Evolutionary conservation across 1,140 invertebrate species (phyloP).

Genomic region (Pachyrhynchus sulphureomaculatus): DNA sequence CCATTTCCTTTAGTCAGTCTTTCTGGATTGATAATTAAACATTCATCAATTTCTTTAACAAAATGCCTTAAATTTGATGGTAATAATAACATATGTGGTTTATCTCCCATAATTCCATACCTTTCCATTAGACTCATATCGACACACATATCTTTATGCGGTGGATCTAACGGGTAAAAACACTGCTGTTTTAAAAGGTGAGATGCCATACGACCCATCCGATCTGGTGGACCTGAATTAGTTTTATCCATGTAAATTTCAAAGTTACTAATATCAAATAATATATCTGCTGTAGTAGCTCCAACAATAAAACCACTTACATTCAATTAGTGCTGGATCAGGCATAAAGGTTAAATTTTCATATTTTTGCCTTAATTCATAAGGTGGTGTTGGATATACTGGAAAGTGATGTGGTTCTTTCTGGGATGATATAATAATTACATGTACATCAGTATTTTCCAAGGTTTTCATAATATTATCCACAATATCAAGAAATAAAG

Average conservation of each 20-base stretch:
- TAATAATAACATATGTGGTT: slow-evolving; percentile 80
- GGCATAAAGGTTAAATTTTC: slow-evolving; percentile 63
- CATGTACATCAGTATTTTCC: slow-evolving; percentile 58
- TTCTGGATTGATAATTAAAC: slow-evolving; percentile 83
- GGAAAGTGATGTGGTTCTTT: slow-evolving; percentile 75
- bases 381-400: slow-evolving; percentile 82
- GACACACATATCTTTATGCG: slow-evolving; percentile 64
- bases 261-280: slow-evolving; percentile 39
- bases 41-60: slow-evolving; percentile 73
- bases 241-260: slow-evolving; percentile 31
- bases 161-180: slow-evolving; percentile 81
- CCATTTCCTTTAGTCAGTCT: slow-evolving; percentile 69
- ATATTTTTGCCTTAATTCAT: slow-evolving; percentile 55
- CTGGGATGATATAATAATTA: slow-evolving; percentile 73
- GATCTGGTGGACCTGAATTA: slow-evolving; percentile 56
- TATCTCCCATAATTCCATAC: slow-evolving; percentile 64
- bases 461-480: slow-evolving; percentile 60
- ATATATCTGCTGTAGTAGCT: slow-evolving; percentile 73
- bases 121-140: slow-evolving; percentile 71
- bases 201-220: slow-evolving; percentile 68
- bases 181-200: slow-evolving; percentile 76
- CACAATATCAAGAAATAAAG: slow-evolving; percentile 70
- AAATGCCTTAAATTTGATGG: slow-evolving; percentile 85
- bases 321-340: slow-evolving; percentile 78
- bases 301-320: slow-evolving; percentile 76